These are phyloP conservation scores for Amblyornis subalaris DNA, from an alignment of 2,113 vertebrate genomes.

Conservation along the genomic window DNA sequence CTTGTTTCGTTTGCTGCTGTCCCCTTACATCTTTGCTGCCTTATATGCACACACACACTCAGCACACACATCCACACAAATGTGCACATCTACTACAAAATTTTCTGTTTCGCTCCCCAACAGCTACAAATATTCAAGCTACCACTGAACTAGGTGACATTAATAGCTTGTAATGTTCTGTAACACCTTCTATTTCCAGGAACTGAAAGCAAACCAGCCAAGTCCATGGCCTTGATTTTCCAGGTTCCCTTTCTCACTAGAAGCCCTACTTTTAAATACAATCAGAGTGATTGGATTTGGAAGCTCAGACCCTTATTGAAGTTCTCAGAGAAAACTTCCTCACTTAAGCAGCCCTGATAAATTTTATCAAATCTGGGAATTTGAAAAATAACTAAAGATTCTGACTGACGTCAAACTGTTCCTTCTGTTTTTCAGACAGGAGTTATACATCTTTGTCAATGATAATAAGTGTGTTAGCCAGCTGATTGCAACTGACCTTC, in stretches of 20 bases:
- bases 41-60: background rate
- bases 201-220: background rate
- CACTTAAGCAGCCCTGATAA: background rate
- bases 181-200: background rate
- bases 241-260: background rate
- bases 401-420: background rate
- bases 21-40: background rate
- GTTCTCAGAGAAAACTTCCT: background rate
- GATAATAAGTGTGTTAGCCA: background rate
- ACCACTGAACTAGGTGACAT: background rate
- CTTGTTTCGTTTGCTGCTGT: background rate
- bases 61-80: background rate
- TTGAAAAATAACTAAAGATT: background rate
- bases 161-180: background rate
- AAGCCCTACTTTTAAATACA: background rate
- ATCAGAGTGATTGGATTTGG: background rate
- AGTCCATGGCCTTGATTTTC: background rate
- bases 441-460: fast-evolving
- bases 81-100: background rate
- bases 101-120: background rate
- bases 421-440: background rate
- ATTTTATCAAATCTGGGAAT: background rate
- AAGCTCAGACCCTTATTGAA: background rate
- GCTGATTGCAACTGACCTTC: background rate
- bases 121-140: background rate